These are phyloP conservation scores for Latrodectus hesperus DNA, from an alignment of 2,888 invertebrate genomes.

Conservation along the genomic window DNA sequence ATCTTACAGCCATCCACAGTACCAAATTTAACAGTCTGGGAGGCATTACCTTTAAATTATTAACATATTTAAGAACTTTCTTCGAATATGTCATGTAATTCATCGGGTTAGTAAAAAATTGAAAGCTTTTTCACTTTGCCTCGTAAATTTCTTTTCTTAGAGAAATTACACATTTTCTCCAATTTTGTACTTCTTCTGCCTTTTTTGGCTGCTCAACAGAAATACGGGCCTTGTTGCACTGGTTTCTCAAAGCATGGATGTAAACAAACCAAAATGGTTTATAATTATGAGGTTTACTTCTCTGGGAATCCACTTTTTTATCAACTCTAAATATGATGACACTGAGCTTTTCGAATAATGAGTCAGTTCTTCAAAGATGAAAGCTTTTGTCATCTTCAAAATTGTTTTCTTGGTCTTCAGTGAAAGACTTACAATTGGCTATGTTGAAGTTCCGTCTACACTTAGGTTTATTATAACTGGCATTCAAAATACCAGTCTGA, in stretches of 20 bases:
- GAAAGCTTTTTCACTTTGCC: no score
- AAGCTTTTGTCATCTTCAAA: neutral
- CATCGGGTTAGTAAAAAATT: no score
- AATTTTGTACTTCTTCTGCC: conserved; percentile 4
- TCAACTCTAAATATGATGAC: no score
- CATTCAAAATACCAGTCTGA: neutral
- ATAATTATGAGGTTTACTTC: conserved; percentile 1
- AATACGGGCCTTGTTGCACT: neutral
- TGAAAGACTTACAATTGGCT: neutral
- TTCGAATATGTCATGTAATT: no score
- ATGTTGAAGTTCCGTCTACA: conserved; percentile 23
- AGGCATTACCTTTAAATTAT: no score
- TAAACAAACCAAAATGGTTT: neutral
- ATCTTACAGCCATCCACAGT: no score
- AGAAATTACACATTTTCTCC: conserved; percentile 10
- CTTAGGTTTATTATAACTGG: neutral
- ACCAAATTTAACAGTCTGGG: no score
- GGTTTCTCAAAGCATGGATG: neutral
- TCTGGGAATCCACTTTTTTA: no score
- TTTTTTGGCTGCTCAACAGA: conserved; percentile 5
- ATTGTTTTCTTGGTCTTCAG: neutral
- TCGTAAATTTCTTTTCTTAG: neutral
- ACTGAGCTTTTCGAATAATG: no score
- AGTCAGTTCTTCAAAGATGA: neutral
- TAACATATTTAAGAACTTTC: no score